Percentiles rank a stretch among this genome's conserved stretches.
These are phyloP conservation scores for Cochlearius cochlearius DNA, from an alignment of 2,113 vertebrate species.

Conservation along the genomic window DNA sequence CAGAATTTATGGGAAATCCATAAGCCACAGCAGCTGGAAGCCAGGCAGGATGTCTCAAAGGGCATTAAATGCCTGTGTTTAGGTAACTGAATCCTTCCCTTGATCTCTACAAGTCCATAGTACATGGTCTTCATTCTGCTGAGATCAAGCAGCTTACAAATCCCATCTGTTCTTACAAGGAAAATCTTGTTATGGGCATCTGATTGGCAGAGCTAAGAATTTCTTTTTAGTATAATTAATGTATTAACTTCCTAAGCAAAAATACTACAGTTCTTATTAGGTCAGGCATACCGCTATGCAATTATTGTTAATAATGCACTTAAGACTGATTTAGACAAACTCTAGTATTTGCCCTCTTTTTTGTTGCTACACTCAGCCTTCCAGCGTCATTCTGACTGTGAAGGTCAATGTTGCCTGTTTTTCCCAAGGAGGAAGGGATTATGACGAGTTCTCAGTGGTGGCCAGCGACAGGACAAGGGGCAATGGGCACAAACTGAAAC, in stretches of 20 bases:
- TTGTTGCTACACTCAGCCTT: not conserved
- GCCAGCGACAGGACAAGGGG: no score
- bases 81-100: conserved; percentile 9
- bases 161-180: not conserved
- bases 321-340: not conserved
- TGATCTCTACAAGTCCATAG: not conserved
- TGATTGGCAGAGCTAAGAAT: not conserved
- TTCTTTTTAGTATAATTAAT: not conserved
- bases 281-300: not conserved
- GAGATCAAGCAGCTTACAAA: conserved; percentile 39
- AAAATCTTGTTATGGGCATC: not conserved
- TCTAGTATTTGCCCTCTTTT: not conserved
- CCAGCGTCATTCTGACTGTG: not conserved
- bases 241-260: not conserved
- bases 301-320: not conserved
- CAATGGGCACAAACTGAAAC: no score
- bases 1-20: not conserved
- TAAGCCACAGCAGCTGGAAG: not conserved
- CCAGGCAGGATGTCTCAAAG: not conserved
- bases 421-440: not conserved
- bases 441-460: no score
- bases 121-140: not conserved
- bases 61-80: not conserved
- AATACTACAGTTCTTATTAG: not conserved
- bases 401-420: not conserved